These are phyloP conservation scores for Takifugu rubripes DNA, from an alignment of 2,797 vertebrate genomes.

Conservation along the genomic window DNA sequence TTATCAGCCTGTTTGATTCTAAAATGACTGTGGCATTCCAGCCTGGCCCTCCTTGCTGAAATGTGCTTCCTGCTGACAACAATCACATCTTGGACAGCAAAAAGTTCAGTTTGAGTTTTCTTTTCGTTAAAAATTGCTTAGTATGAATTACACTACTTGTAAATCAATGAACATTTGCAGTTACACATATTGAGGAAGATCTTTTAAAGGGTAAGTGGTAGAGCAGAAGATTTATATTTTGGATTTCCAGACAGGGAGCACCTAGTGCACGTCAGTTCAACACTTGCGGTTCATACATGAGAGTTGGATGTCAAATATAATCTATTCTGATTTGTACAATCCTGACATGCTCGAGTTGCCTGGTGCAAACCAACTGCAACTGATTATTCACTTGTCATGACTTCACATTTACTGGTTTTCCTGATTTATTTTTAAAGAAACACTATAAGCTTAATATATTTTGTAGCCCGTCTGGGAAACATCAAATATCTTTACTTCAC, in stretches of 20 bases:
- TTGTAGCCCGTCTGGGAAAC: neutral
- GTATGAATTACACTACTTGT: slow-evolving; percentile 26
- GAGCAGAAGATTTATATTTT: neutral
- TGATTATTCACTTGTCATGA: slow-evolving; percentile 31
- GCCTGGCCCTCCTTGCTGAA: slow-evolving; percentile 16
- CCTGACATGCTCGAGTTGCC: too few relatives aligned
- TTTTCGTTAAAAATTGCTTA: slow-evolving; percentile 56
- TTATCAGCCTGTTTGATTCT: slow-evolving; percentile 54
- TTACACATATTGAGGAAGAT: slow-evolving; percentile 16
- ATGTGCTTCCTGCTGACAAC: slow-evolving; percentile 44
- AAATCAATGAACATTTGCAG: slow-evolving; percentile 50
- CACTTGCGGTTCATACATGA: slow-evolving; percentile 19
- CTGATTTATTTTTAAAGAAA: neutral
- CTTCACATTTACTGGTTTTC: slow-evolving; percentile 28
- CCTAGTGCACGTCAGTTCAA: slow-evolving; percentile 27
- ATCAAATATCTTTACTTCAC: neutral
- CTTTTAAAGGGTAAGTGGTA: slow-evolving; percentile 44
- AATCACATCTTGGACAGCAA: slow-evolving; percentile 40
- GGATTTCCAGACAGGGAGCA: slow-evolving; percentile 11
- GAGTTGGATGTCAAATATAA: slow-evolving; percentile 41
- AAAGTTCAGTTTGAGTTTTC: slow-evolving; percentile 25
- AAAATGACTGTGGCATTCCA: slow-evolving; percentile 30
- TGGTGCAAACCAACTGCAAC: too few relatives aligned
- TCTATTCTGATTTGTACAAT: too few relatives aligned
- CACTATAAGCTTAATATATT: too few relatives aligned